These are phyloP conservation scores for Periplaneta americana DNA, from an alignment of 1,140 invertebrate genomes.

Conservation along the genomic window DNA sequence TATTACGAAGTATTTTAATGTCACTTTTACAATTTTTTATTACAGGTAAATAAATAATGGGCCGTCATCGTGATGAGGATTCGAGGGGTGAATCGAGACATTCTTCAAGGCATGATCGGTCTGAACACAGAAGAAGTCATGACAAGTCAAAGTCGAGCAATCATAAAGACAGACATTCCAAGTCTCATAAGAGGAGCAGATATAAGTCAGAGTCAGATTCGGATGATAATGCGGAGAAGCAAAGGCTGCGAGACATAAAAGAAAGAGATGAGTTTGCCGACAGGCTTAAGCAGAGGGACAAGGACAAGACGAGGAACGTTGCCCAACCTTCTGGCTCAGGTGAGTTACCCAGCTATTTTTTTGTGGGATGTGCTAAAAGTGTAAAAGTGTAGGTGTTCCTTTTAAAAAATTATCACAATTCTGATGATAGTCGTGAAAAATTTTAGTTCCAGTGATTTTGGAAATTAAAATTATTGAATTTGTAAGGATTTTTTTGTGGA, in stretches of 20 bases:
- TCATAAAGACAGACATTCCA: neutral
- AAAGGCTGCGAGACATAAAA: conserved; percentile 71
- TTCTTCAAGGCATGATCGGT: neutral
- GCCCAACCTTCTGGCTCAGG: conserved; percentile 49
- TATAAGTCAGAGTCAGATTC: conserved; percentile 38
- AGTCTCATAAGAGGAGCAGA: neutral
- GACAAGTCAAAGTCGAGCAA: neutral
- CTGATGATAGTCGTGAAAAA: too few relatives aligned
- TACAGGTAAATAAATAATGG: too few relatives aligned
- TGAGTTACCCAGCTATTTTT: conserved; percentile 20
- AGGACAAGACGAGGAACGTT: conserved; percentile 80
- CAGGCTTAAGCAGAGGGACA: conserved; percentile 85
- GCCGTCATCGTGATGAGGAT: neutral
- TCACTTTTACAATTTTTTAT: too few relatives aligned
- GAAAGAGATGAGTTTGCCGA: conserved; percentile 93
- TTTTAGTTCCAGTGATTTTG: too few relatives aligned
- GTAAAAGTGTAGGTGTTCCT: neutral
- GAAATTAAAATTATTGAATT: too few relatives aligned
- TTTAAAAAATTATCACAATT: neutral
- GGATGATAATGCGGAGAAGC: conserved; percentile 58
- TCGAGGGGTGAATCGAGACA: neutral
- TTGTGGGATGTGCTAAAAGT: neutral
- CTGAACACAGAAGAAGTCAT: neutral
- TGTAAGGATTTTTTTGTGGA: too few relatives aligned
- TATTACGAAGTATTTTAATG: too few relatives aligned